A percentile compares a stretch with the other conserved stretches of the same genome.
Evolutionary conservation across 2,113 vertebrate species (phyloP).

Genomic region (Castor canadensis): DNA sequence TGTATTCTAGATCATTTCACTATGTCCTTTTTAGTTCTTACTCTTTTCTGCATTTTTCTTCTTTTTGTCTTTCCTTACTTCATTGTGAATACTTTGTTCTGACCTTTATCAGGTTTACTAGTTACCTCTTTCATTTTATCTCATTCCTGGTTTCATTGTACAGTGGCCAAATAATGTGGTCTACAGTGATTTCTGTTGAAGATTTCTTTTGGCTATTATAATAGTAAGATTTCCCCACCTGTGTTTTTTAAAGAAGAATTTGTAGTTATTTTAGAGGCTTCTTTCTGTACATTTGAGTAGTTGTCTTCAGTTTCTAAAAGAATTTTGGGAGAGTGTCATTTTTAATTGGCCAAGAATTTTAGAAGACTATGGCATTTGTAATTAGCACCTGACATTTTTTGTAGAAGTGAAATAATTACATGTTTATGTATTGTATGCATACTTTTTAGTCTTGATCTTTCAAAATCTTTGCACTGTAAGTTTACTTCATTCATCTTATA

Average conservation of each 20-base stretch:
- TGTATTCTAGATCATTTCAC: not conserved
- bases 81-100: conserved; percentile 6
- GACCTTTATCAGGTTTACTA: not conserved
- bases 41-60: not conserved
- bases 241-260: not conserved
- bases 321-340: conserved; percentile 12
- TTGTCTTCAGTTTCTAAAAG: not conserved
- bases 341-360: too few species aligned
- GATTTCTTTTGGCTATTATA: not conserved
- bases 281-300: not conserved
- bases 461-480: not conserved
- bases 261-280: not conserved
- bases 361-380: too few species aligned
- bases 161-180: not conserved
- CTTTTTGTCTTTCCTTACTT: not conserved
- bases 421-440: not conserved
- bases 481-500: not conserved
- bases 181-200: not conserved
- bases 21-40: not conserved
- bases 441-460: not conserved
- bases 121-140: not conserved
- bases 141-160: not conserved
- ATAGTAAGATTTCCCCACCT: not conserved
- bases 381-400: not conserved
- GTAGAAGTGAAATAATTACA: not conserved